Conservation (phyloP, 2,113 vertebrate genomes). For the Probosciger aterrimus region DNA sequence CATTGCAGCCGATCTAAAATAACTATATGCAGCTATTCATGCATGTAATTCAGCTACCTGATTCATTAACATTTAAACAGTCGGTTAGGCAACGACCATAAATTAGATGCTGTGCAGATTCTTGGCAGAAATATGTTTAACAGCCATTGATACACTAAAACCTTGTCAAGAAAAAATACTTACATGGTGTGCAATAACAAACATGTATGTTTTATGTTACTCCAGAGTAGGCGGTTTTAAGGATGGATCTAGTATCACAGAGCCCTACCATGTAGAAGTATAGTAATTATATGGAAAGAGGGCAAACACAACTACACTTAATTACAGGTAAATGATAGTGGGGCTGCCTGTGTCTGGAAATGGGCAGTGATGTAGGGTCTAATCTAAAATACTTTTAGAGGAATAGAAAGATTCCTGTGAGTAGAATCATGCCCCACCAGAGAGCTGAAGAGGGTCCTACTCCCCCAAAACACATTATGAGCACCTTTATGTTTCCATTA, state of each 20-base stretch:
- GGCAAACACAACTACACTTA: background rate
- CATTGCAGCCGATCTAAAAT: constrained; percentile 25
- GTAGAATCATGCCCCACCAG: rapidly evolving
- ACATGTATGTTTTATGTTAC: background rate
- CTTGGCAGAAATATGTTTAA: constrained; percentile 15
- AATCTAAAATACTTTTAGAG: background rate
- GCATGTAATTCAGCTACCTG: constrained; percentile 57
- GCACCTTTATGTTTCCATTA: rapidly evolving
- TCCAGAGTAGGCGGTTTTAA: background rate
- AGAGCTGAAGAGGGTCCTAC: background rate
- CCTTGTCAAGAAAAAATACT: background rate
- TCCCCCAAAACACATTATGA: background rate
- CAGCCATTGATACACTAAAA: background rate
- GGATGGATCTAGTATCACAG: background rate
- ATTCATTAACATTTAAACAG: constrained; percentile 58
- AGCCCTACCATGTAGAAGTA: background rate
- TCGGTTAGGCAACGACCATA: constrained; percentile 24
- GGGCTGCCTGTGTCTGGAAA: background rate
- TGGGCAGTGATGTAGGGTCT: background rate
- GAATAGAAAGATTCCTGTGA: background rate
- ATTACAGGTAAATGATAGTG: background rate
- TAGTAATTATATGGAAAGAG: background rate
- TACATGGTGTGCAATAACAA: background rate
- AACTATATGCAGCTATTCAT: constrained; percentile 20
- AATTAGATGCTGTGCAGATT: constrained; percentile 41